Evolutionary conservation across 1,140 invertebrate species (phyloP).

Genomic region (Rhagoletis pomonella): DNA sequence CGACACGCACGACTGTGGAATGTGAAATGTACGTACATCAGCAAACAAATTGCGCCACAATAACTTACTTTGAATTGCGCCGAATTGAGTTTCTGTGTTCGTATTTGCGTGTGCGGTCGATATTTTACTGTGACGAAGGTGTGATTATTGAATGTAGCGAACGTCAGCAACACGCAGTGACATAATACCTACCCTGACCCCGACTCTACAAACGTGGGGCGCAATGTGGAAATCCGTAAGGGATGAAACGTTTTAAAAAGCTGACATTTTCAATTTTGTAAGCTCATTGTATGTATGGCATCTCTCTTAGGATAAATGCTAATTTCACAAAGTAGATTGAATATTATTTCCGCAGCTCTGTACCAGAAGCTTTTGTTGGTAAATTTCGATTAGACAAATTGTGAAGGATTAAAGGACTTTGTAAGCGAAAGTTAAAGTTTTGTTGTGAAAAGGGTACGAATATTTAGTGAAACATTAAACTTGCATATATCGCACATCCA

Average conservation of each 20-base stretch:
- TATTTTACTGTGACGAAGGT: not conserved
- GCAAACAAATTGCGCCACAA: not conserved
- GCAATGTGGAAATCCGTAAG: no score
- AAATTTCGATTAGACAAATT: not conserved
- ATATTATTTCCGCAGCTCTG: not conserved
- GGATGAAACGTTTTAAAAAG: no score
- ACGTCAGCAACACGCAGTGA: not conserved
- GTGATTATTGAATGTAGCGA: no score
- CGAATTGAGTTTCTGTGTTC: not conserved
- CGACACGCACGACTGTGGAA: not conserved
- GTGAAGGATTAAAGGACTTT: not conserved
- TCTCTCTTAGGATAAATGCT: not conserved
- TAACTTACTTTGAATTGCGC: not conserved
- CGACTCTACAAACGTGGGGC: no score
- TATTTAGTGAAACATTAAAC: not conserved
- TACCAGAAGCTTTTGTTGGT: not conserved
- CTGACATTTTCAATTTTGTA: no score
- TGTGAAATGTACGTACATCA: not conserved
- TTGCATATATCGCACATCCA: no score
- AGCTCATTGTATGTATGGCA: no score
- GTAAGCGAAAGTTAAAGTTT: not conserved
- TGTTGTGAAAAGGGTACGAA: not conserved
- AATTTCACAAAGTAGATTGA: not conserved
- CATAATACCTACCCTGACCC: no score
- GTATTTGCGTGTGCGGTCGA: not conserved